Evolutionary conservation across 2,888 invertebrate species (phyloP).

Genomic region (Balanococcus diminutus): DNA sequence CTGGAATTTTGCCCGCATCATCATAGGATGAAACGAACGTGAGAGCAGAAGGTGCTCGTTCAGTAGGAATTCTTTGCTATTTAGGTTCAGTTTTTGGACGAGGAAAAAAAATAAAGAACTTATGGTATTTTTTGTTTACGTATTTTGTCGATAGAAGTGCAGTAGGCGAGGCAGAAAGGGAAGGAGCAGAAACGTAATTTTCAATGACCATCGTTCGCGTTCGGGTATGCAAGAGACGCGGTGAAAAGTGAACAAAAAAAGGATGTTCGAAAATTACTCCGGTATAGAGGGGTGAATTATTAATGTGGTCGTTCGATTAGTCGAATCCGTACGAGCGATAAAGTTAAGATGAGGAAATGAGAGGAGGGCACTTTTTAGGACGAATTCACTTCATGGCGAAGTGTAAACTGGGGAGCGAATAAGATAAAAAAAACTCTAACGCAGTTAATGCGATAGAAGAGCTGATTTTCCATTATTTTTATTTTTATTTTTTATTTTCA

Average conservation of each 20-base stretch:
- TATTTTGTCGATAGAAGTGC: not conserved
- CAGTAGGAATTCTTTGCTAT: not conserved
- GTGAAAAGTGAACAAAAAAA: not conserved
- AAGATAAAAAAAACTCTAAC: too few species aligned
- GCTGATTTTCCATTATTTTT: too few species aligned
- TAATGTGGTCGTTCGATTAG: conserved; percentile 3
- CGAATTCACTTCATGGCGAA: too few species aligned
- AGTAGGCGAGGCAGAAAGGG: not conserved
- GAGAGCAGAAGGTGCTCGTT: not conserved
- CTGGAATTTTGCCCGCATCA: conserved; percentile 21
- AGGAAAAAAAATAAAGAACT: not conserved
- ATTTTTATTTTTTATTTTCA: too few species aligned
- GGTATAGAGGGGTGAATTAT: not conserved
- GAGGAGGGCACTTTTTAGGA: too few species aligned
- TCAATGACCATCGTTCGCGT: not conserved
- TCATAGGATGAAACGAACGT: not conserved
- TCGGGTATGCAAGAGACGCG: not conserved
- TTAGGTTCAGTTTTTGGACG: not conserved
- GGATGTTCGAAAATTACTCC: not conserved
- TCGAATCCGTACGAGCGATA: too few species aligned
- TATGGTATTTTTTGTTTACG: not conserved
- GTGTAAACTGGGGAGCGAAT: too few species aligned
- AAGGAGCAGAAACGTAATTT: not conserved
- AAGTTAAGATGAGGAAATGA: too few species aligned
- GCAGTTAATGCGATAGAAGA: too few species aligned